These are phyloP conservation scores for Oryctes rhinoceros DNA, from an alignment of 1,140 invertebrate species.

Conservation along the genomic window DNA sequence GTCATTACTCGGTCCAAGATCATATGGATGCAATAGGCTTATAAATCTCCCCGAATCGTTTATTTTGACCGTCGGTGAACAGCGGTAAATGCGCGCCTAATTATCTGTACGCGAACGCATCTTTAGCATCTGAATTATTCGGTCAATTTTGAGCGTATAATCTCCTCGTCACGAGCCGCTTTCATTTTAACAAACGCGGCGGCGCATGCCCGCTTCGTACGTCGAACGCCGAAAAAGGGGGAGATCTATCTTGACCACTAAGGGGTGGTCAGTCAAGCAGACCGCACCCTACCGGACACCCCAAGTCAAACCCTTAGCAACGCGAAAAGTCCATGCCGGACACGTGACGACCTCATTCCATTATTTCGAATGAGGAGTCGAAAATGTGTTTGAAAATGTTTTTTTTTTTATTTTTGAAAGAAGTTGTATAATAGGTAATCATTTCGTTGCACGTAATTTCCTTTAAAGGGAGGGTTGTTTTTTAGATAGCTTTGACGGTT, in stretches of 20 bases:
- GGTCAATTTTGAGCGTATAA: constrained; percentile 32
- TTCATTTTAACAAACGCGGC: constrained; percentile 7
- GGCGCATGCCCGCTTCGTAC: constrained; percentile 16
- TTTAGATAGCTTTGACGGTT: too few relatives aligned
- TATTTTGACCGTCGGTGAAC: constrained; percentile 29
- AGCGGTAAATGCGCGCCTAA: constrained; percentile 29
- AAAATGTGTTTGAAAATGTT: too few relatives aligned
- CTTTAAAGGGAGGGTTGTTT: too few relatives aligned
- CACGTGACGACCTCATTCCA: neutral
- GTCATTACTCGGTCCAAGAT: neutral
- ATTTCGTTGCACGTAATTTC: too few relatives aligned
- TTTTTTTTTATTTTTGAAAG: too few relatives aligned
- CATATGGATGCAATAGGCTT: neutral
- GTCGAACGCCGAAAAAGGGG: neutral
- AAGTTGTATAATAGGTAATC: too few relatives aligned
- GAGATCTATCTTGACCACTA: constrained; percentile 50
- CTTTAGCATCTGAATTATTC: constrained; percentile 22
- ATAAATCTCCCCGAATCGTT: neutral
- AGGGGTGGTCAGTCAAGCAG: constrained; percentile 54
- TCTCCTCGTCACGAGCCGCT: constrained; percentile 16
- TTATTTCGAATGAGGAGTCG: neutral
- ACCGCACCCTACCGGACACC: constrained; percentile 49
- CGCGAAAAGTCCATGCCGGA: neutral
- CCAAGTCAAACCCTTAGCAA: constrained; percentile 42
- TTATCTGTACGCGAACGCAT: neutral